These are phyloP conservation scores for Geotrupes spiniger DNA, from an alignment of 2,888 invertebrate genomes.

Conservation along the genomic window DNA sequence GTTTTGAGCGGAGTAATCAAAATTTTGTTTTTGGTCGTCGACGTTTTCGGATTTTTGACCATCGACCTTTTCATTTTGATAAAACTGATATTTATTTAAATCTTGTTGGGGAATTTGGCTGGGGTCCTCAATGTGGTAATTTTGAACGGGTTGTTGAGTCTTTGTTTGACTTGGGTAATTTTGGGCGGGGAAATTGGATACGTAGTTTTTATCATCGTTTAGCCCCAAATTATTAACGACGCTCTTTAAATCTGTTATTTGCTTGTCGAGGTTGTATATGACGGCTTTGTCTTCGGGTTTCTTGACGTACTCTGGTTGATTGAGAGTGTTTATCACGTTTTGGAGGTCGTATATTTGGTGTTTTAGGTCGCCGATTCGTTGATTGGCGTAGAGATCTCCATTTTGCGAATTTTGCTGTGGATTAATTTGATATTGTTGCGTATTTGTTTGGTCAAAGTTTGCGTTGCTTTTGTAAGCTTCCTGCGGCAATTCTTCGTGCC, in stretches of 20 bases:
- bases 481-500: neutral
- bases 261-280: conserved; percentile 37
- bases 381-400: conserved; percentile 23
- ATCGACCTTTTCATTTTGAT: neutral
- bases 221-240: conserved; percentile 30
- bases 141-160: neutral
- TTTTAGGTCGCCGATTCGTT: conserved; percentile 36
- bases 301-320: conserved; percentile 37
- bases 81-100: neutral
- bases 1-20: conserved; percentile 10
- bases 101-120: neutral
- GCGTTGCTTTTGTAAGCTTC: neutral
- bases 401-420: conserved; percentile 22
- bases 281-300: conserved; percentile 38
- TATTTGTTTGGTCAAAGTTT: conserved; percentile 9
- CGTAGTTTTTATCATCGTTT: conserved; percentile 11
- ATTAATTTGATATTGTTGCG: conserved; percentile 19
- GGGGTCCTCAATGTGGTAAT: neutral
- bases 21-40: conserved; percentile 5
- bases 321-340: conserved; percentile 38
- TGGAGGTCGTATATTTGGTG: conserved; percentile 41
- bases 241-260: conserved; percentile 39
- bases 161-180: conserved; percentile 5
- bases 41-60: neutral
- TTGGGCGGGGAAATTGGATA: neutral